Percentiles rank a stretch among this genome's conserved stretches.
phyloP scores from a whole-genome alignment of 2,797 vertebrate genomes.

The Potorous gilbertii region DNA sequence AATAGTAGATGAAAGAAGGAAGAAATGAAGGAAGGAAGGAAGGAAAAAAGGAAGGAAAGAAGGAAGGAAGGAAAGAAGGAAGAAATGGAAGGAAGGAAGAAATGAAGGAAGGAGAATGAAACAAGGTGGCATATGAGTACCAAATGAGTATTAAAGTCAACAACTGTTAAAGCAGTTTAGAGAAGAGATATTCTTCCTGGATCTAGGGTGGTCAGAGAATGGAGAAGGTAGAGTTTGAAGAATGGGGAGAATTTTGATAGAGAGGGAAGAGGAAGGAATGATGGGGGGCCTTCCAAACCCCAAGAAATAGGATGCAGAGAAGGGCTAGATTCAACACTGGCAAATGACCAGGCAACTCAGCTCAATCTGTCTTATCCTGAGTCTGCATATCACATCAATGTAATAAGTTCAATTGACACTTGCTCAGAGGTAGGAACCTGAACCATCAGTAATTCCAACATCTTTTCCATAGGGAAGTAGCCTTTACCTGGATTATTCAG shows the following conservation, averaged over 20 bases:
- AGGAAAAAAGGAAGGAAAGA: too few relatives aligned
- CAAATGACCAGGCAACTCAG: neutral
- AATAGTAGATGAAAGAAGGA: neutral
- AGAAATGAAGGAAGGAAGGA: too few relatives aligned
- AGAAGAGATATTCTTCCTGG: conserved; percentile 2
- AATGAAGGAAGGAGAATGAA: neutral
- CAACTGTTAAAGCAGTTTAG: neutral
- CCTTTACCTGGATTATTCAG: conserved; percentile 66
- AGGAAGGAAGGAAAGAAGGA: too few relatives aligned
- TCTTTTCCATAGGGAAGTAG: conserved; percentile 36
- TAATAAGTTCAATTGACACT: conserved; percentile 44
- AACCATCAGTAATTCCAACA: conserved; percentile 32
- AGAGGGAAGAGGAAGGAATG: neutral
- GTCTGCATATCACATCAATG: neutral
- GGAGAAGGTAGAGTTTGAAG: neutral
- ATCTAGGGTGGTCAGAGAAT: neutral
- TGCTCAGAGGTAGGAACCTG: neutral
- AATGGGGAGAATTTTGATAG: neutral
- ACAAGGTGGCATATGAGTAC: neutral
- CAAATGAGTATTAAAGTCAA: neutral
- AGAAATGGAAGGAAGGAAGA: too few relatives aligned
- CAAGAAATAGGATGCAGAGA: neutral
- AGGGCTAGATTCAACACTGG: neutral
- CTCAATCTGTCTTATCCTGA: neutral
- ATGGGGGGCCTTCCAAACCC: neutral